Conservation (phyloP, 2,888 invertebrate species). For the Pammene fasciana region DNA sequence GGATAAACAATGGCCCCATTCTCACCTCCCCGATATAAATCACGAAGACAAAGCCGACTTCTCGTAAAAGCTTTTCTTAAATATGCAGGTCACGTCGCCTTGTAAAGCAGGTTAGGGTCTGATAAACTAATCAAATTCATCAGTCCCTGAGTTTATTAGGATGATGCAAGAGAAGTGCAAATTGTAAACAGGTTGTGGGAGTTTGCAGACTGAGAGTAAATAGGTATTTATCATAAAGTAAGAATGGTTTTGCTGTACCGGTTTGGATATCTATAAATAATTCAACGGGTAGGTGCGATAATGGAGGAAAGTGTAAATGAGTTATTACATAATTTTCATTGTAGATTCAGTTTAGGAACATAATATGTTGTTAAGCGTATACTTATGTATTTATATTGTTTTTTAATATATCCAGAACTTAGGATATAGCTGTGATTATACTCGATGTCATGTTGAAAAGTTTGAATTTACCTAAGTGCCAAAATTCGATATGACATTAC, state of each 20-base stretch:
- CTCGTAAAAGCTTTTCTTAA: slow-evolving; percentile 49
- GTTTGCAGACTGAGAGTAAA: neutral
- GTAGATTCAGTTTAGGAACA: no score
- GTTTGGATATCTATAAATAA: neutral
- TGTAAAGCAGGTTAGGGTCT: slow-evolving; percentile 64
- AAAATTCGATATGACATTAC: no score
- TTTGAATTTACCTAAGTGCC: no score
- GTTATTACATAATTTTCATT: no score
- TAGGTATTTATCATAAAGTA: neutral
- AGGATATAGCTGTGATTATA: no score
- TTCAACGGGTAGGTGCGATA: no score
- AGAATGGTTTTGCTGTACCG: neutral
- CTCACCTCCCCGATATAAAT: slow-evolving; percentile 38
- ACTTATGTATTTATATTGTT: no score
- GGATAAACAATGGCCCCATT: slow-evolving; percentile 34
- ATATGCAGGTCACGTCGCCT: slow-evolving; percentile 66
- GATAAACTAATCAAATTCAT: slow-evolving; percentile 75
- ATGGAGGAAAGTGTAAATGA: no score
- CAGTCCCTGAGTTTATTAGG: slow-evolving; percentile 49
- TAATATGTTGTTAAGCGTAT: no score
- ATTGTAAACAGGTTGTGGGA: slow-evolving; percentile 21
- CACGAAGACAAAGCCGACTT: slow-evolving; percentile 37
- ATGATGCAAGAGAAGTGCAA: slow-evolving; percentile 36
- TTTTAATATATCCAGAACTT: no score
- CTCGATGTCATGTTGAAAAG: no score